Percentiles rank a stretch among this genome's conserved stretches.
phyloP scores from a whole-genome alignment of 2,888 invertebrate species.

The Nasonia oneida region DNA sequence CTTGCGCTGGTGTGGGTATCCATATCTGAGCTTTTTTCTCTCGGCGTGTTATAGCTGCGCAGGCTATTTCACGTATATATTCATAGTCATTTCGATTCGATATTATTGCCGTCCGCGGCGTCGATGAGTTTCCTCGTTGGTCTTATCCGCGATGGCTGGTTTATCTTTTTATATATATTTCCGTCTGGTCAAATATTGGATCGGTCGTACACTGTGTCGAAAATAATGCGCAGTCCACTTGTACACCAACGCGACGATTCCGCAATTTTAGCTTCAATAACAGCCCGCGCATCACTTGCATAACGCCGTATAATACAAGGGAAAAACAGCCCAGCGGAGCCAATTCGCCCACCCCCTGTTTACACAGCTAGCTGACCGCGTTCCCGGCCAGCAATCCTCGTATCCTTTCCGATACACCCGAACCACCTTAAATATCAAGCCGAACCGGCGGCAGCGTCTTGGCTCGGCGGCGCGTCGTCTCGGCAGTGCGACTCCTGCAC shows the following conservation, averaged over 20 bases:
- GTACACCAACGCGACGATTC: too few species aligned
- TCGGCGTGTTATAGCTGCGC: conserved; percentile 20
- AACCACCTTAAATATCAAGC: conserved; percentile 47
- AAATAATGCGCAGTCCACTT: too few species aligned
- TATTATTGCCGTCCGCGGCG: background rate
- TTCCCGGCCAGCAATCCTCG: conserved; percentile 9
- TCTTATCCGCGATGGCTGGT: background rate
- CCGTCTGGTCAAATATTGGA: background rate
- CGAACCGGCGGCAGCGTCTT: background rate
- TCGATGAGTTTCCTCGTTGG: background rate
- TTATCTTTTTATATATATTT: background rate
- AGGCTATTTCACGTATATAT: background rate
- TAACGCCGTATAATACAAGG: background rate
- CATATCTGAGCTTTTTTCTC: conserved; percentile 35
- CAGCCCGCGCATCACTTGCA: too few species aligned
- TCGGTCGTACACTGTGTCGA: background rate
- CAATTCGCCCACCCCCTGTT: background rate
- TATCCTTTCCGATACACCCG: conserved; percentile 23
- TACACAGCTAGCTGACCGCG: conserved; percentile 9
- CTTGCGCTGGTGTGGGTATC: background rate
- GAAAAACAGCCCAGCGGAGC: background rate
- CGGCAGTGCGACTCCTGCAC: conserved; percentile 52
- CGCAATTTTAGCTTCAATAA: too few species aligned
- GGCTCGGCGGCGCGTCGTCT: conserved; percentile 53
- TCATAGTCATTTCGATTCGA: background rate